phyloP scores from a whole-genome alignment of 2,797 vertebrate genomes.

The Semaprochilodus insignis region DNA sequence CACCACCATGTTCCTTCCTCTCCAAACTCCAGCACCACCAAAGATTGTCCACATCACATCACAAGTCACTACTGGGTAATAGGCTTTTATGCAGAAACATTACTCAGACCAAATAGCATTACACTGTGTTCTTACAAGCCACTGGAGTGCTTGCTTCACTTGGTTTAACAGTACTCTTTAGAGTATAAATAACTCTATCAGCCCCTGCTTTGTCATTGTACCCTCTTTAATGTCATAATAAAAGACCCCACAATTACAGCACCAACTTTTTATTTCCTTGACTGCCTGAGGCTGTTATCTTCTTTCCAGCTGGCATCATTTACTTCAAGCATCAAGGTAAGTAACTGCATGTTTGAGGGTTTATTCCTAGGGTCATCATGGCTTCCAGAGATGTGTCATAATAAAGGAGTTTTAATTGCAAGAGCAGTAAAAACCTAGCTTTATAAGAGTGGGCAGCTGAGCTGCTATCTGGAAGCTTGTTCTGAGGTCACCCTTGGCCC shows the following conservation, averaged over 20 bases:
- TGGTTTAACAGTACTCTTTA: conserved; percentile 4
- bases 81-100: conserved; percentile 1
- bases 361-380: conserved; percentile 27
- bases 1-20: conserved; percentile 29
- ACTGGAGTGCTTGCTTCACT: not conserved
- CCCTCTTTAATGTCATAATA: conserved; percentile 26
- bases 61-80: conserved; percentile 12
- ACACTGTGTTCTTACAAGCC: not conserved
- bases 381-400: conserved; percentile 48
- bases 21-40: conserved; percentile 27
- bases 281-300: not conserved
- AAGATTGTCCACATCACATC: conserved; percentile 13
- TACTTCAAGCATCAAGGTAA: not conserved
- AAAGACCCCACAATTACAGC: not conserved
- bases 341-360: conserved; percentile 5
- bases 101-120: not conserved
- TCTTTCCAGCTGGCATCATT: conserved; percentile 16
- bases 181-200: not conserved
- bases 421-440: conserved; percentile 47
- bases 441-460: conserved; percentile 54
- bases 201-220: conserved; percentile 7
- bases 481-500: conserved; percentile 59
- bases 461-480: conserved; percentile 41
- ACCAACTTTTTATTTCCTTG: not conserved
- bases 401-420: conserved; percentile 54